phyloP scores from a whole-genome alignment of 2,113 vertebrate species.

The Hucho hucho region DNA sequence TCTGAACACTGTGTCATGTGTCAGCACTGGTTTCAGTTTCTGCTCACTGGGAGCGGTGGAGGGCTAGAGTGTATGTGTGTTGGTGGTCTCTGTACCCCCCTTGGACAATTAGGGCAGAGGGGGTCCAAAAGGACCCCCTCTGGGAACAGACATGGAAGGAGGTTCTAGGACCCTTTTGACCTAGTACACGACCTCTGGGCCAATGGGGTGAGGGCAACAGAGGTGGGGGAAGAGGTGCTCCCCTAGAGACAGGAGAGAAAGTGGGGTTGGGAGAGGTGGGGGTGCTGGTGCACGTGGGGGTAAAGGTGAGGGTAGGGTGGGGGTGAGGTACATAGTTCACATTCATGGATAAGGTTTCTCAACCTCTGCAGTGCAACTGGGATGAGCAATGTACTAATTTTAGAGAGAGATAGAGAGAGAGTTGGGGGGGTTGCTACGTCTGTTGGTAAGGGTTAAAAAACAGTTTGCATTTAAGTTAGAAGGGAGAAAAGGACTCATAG shows the following conservation, averaged over 20 bases:
- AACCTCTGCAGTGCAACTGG: slow-evolving; percentile 65
- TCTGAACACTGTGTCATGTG: slow-evolving; percentile 56
- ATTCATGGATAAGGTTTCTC: slow-evolving; percentile 75
- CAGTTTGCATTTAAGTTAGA: slow-evolving; percentile 30
- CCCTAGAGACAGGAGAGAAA: slow-evolving; percentile 34
- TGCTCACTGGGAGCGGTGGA: slow-evolving; percentile 26
- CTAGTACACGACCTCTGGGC: slow-evolving; percentile 8
- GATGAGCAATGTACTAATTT: slow-evolving; percentile 71
- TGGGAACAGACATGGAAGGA: not conserved
- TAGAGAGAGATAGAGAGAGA: slow-evolving; percentile 41
- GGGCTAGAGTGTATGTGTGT: too few relatives aligned
- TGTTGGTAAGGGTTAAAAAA: slow-evolving; percentile 19
- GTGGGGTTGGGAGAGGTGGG: slow-evolving; percentile 4
- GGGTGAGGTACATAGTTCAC: slow-evolving; percentile 58
- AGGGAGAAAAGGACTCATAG: slow-evolving; percentile 48
- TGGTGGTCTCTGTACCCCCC: not conserved
- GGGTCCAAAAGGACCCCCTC: too few relatives aligned
- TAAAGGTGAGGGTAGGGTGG: slow-evolving; percentile 28
- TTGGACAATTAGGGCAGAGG: not conserved
- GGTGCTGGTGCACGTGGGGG: not conserved
- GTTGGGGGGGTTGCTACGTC: not conserved
- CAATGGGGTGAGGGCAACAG: not conserved
- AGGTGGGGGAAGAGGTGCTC: not conserved
- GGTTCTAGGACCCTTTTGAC: slow-evolving; percentile 15
- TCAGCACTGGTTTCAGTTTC: slow-evolving; percentile 46